Evolutionary conservation across 1,140 invertebrate genomes (phyloP).

Genomic region (Hyphantria cunea): DNA sequence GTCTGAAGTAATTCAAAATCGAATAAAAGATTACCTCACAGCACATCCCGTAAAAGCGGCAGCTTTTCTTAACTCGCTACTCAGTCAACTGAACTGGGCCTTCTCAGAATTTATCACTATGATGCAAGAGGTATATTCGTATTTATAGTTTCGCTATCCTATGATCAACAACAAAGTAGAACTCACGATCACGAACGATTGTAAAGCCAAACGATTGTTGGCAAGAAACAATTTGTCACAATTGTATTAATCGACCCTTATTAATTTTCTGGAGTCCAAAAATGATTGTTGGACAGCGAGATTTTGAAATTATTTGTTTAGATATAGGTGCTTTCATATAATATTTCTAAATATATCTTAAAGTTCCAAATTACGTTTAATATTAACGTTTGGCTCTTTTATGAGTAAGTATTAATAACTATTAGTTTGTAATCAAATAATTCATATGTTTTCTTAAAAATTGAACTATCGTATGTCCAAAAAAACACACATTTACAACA

Average conservation of each 20-base stretch:
- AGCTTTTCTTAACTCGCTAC: slow-evolving; percentile 89
- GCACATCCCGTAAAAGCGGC: slow-evolving; percentile 58
- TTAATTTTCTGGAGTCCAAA: too few species aligned
- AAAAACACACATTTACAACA: too few species aligned
- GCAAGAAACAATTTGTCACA: neutral
- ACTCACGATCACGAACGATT: neutral
- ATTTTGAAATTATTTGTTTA: too few species aligned
- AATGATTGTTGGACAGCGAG: too few species aligned
- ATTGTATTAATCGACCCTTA: neutral
- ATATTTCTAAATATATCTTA: too few species aligned
- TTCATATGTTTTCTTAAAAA: too few species aligned
- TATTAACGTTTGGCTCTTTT: too few species aligned
- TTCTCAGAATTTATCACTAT: slow-evolving; percentile 94
- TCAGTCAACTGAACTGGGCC: slow-evolving; percentile 94
- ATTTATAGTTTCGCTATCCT: slow-evolving; percentile 6
- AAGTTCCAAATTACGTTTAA: too few species aligned
- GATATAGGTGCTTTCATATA: too few species aligned
- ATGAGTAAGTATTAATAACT: too few species aligned
- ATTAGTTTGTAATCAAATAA: too few species aligned
- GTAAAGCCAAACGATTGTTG: neutral
- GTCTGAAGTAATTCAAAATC: slow-evolving; percentile 65
- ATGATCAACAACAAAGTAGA: neutral
- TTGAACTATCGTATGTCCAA: too few species aligned
- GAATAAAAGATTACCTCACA: slow-evolving; percentile 60
- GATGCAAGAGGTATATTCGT: slow-evolving; percentile 88